Evolutionary conservation across 2,797 vertebrate genomes (phyloP).

Genomic region (Ctenopoma multispine): DNA sequence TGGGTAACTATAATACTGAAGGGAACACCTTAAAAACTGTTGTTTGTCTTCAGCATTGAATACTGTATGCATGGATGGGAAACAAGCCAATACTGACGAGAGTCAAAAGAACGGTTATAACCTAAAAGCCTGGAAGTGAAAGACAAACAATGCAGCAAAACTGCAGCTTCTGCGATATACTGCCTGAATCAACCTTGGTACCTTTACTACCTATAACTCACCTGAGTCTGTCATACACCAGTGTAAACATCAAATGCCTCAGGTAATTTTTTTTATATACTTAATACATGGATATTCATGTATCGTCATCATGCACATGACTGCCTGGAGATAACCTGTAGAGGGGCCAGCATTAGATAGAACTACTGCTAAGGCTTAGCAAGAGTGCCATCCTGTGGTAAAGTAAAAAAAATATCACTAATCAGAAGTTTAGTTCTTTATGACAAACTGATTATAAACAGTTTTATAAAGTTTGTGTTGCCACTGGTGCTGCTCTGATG

Average conservation of each 20-base stretch:
- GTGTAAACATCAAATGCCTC: background rate
- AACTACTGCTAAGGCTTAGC: conserved; percentile 65
- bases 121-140: no score
- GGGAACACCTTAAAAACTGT: background rate
- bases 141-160: no score
- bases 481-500: background rate
- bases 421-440: conserved; percentile 25
- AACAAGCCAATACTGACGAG: no score
- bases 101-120: no score
- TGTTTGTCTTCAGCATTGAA: background rate
- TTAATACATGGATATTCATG: background rate
- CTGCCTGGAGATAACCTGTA: conserved; percentile 20
- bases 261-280: background rate
- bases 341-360: conserved; percentile 1
- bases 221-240: background rate
- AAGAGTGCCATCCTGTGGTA: conserved; percentile 86
- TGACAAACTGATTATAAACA: background rate
- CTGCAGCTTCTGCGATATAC: background rate
- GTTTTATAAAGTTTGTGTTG: background rate
- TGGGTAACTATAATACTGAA: no score
- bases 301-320: conserved; percentile 2
- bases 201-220: background rate
- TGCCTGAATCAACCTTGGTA: background rate
- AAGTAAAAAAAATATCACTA: conserved; percentile 58
- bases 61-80: background rate